phyloP scores from a whole-genome alignment of 1,140 invertebrate genomes.

The Pseudomyrmex gracilis region DNA sequence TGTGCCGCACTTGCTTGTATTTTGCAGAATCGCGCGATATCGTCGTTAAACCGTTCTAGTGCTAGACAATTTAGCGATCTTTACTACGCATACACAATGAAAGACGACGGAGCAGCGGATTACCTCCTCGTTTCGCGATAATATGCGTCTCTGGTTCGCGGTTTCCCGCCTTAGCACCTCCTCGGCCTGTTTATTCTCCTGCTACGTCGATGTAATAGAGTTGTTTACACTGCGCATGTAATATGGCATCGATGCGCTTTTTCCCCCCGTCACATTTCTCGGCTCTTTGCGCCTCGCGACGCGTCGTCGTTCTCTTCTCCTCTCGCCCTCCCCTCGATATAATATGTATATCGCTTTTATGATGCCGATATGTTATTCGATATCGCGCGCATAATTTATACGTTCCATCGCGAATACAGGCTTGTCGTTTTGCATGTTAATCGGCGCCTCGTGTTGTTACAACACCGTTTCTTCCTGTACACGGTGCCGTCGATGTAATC shows the following conservation, averaged over 20 bases:
- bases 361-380: no score
- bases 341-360: no score
- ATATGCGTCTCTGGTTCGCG: constrained; percentile 83
- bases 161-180: constrained; percentile 84
- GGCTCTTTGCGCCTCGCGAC: neutral
- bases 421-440: neutral
- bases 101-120: constrained; percentile 29
- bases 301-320: neutral
- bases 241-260: constrained; percentile 77
- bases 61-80: neutral
- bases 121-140: constrained; percentile 81
- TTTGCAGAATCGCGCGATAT: neutral
- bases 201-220: constrained; percentile 85
- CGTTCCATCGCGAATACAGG: no score
- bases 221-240: constrained; percentile 87
- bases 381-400: no score
- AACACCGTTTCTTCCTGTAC: constrained; percentile 32
- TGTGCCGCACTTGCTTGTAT: neutral
- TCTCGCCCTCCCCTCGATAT: no score
- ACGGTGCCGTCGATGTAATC: constrained; percentile 50
- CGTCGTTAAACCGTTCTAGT: neutral
- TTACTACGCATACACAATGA: neutral
- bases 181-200: constrained; percentile 81
- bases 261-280: neutral
- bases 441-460: constrained; percentile 28